Conservation (phyloP, 2,797 vertebrate species). For the Anomalospiza imberbis region DNA sequence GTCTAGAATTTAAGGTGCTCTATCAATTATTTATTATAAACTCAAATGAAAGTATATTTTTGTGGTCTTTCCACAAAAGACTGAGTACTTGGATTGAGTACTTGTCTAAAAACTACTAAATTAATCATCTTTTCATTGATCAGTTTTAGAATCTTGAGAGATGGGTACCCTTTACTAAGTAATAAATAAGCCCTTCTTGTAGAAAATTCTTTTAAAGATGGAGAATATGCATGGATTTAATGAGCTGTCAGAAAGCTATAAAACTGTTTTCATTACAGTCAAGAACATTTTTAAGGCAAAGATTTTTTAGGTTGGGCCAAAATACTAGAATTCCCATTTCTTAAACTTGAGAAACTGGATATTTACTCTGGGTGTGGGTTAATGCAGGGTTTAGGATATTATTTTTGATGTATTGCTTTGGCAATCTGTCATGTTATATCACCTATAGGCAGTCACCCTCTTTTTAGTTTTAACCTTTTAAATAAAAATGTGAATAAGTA, state of each 20-base stretch:
- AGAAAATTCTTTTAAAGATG: background rate
- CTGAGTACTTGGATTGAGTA: background rate
- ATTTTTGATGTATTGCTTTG: background rate
- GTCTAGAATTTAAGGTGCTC: background rate
- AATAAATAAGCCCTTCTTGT: background rate
- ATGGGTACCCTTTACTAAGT: background rate
- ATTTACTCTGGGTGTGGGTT: background rate
- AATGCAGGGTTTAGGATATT: background rate
- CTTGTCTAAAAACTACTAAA: background rate
- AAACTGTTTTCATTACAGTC: background rate
- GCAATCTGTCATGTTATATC: background rate
- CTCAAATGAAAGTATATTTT: background rate
- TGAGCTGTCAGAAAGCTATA: background rate
- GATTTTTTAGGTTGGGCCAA: background rate
- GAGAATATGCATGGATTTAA: background rate
- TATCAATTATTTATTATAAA: background rate
- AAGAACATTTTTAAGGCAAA: background rate
- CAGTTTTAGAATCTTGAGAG: background rate
- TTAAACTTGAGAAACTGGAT: background rate
- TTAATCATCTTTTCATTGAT: slow-evolving; percentile 1
- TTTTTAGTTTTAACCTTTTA: background rate
- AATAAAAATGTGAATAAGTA: background rate
- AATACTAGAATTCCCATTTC: background rate
- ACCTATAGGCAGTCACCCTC: background rate
- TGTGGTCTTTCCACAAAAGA: background rate